These are phyloP conservation scores for Ommatoiulus sabulosus DNA, from an alignment of 2,888 invertebrate genomes.

Conservation along the genomic window DNA sequence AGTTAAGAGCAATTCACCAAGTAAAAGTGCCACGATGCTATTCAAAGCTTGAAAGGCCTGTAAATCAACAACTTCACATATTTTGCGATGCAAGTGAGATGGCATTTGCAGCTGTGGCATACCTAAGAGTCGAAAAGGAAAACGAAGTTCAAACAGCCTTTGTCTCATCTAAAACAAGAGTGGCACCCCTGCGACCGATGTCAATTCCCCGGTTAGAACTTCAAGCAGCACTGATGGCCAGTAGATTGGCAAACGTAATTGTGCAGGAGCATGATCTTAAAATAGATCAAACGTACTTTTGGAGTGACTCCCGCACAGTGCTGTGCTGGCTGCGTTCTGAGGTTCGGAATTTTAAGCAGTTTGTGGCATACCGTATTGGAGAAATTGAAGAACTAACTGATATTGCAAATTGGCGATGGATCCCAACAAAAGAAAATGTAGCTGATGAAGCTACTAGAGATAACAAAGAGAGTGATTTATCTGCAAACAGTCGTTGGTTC, in stretches of 20 bases:
- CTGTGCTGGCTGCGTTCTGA: neutral
- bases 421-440: neutral
- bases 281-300: neutral
- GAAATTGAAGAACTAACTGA: neutral
- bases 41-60: neutral
- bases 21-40: neutral
- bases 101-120: constrained; percentile 12
- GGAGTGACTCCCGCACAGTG: neutral
- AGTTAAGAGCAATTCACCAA: neutral
- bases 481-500: neutral
- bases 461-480: neutral
- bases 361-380: neutral
- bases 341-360: neutral
- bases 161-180: neutral
- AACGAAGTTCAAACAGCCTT: neutral
- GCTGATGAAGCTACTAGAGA: neutral
- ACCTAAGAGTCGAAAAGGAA: neutral
- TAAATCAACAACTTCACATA: neutral
- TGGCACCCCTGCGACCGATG: neutral
- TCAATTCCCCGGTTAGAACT: neutral
- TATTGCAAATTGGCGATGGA: neutral
- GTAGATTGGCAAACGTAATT: neutral
- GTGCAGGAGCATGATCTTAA: neutral
- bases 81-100: constrained; percentile 16
- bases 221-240: neutral